Conservation (phyloP, 2,113 vertebrate species). For the Laticauda laticaudata region DNA sequence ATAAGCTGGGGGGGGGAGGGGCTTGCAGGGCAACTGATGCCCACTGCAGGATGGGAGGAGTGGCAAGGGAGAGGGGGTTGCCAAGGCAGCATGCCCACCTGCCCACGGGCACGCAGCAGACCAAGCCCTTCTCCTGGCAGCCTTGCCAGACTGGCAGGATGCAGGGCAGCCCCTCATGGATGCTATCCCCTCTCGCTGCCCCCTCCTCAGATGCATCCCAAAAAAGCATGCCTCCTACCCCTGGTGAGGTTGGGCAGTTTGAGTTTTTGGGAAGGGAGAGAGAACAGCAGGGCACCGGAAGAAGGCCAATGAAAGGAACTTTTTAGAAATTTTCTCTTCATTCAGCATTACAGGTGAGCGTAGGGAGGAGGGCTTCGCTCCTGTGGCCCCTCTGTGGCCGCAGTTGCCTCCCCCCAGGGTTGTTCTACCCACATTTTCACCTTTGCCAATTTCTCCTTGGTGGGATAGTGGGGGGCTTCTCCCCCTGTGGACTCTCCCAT, state of each 20-base stretch:
- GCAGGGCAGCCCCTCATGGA: not conserved
- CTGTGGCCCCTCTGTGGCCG: not conserved
- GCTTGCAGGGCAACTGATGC: no score
- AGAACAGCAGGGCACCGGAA: no score
- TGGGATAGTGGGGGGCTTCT: not conserved
- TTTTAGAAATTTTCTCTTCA: not conserved
- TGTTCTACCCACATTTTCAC: not conserved
- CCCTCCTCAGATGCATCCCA: no score
- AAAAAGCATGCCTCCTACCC: no score
- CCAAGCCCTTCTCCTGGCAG: not conserved
- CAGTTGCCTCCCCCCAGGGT: not conserved
- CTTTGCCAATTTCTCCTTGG: not conserved
- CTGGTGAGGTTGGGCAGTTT: no score
- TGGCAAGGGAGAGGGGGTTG: not conserved
- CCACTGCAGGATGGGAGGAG: not conserved
- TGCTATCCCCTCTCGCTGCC: not conserved
- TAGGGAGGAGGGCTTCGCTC: not conserved
- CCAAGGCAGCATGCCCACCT: not conserved
- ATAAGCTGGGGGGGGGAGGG: not conserved
- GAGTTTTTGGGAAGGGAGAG: no score
- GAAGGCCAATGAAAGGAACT: not conserved
- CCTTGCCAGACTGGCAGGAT: not conserved
- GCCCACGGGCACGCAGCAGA: not conserved
- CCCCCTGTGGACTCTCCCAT: not conserved
- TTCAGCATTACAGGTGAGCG: not conserved